Evolutionary conservation across 23 tunicate species (phyloP).

Genomic region (Halocynthia roretzi): DNA sequence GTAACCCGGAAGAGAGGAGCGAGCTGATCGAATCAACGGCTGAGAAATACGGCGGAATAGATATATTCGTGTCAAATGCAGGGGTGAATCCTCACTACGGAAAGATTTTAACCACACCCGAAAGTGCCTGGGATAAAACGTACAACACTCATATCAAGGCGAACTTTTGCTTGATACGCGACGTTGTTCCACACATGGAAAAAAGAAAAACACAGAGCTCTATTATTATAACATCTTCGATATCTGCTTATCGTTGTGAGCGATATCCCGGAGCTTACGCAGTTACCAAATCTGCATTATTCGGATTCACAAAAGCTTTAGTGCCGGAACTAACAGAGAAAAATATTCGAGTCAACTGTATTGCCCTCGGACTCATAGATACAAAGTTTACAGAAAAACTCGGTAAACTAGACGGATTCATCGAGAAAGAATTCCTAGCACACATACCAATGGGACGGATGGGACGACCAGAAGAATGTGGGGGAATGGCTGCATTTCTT

Average conservation of each 20-base stretch:
- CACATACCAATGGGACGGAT: not conserved
- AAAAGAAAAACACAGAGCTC: conserved; percentile 8
- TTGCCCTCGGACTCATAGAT: conserved; percentile 9
- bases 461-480: conserved; percentile 9
- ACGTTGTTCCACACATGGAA: conserved; percentile 5
- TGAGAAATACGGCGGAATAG: not conserved
- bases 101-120: conserved; percentile 2
- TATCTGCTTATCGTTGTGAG: not conserved
- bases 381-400: conserved; percentile 4
- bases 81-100: conserved; percentile 16
- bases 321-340: conserved; percentile 10
- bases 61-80: conserved; percentile 10
- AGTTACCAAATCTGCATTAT: conserved; percentile 4
- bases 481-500: conserved; percentile 6
- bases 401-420: not conserved
- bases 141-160: conserved; percentile 9
- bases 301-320: conserved; percentile 3
- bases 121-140: conserved; percentile 2
- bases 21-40: not conserved
- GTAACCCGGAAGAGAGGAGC: not conserved
- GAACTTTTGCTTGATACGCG: conserved; percentile 3
- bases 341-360: conserved; percentile 24
- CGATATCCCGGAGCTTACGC: conserved; percentile 10
- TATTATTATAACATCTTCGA: conserved; percentile 3
- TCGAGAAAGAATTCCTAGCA: not conserved